phyloP scores from a whole-genome alignment of 2,888 invertebrate species.

The Neoscelio sp. region DNA sequence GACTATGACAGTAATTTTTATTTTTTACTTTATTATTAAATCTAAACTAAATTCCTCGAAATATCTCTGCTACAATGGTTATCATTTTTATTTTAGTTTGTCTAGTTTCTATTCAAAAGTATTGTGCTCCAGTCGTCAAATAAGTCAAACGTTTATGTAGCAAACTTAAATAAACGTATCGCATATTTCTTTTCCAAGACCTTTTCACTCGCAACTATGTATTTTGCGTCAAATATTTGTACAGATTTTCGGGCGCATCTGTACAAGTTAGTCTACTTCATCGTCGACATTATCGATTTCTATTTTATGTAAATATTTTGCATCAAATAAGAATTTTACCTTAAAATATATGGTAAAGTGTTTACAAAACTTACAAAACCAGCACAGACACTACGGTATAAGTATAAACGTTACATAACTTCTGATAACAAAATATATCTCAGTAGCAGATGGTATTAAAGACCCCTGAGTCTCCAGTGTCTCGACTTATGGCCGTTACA shows the following conservation, averaged over 20 bases:
- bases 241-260: constrained; percentile 34
- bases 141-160: constrained; percentile 19
- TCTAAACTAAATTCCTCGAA: too few species aligned
- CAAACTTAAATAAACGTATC: constrained; percentile 30
- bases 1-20: too few species aligned
- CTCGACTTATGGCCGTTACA: constrained; percentile 67
- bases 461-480: constrained; percentile 59
- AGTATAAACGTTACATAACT: constrained; percentile 66
- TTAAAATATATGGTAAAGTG: constrained; percentile 48
- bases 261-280: constrained; percentile 30
- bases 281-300: constrained; percentile 39
- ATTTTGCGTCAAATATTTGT: constrained; percentile 43
- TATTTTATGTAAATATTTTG: constrained; percentile 54
- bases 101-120: constrained; percentile 10
- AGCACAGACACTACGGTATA: constrained; percentile 41
- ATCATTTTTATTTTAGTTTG: too few species aligned
- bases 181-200: constrained; percentile 18
- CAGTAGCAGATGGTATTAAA: constrained; percentile 68
- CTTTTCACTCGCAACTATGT: constrained; percentile 13
- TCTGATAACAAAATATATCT: constrained; percentile 66
- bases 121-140: not conserved
- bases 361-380: constrained; percentile 54
- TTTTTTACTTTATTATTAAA: too few species aligned
- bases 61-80: too few species aligned
- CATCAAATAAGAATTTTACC: constrained; percentile 27